A percentile compares a stretch with the other conserved stretches of the same genome.
These are phyloP conservation scores for Amphiprion clarkii DNA, from an alignment of 2,797 vertebrate species.

Conservation along the genomic window DNA sequence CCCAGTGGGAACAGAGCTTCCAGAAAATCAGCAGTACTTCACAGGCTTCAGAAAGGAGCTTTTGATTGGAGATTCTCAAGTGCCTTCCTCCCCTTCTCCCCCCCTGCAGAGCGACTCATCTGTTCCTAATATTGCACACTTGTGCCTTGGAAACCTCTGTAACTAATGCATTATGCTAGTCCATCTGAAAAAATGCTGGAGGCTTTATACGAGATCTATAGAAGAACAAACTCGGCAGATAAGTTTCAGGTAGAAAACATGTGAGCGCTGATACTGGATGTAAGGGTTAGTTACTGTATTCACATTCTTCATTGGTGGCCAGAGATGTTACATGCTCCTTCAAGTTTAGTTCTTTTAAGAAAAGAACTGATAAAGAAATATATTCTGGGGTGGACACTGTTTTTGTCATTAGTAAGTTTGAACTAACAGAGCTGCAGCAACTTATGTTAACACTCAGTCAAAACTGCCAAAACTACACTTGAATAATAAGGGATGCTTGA, in stretches of 20 bases:
- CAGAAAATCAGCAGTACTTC: slow-evolving; percentile 69
- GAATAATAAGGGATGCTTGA: not conserved
- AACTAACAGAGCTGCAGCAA: not conserved
- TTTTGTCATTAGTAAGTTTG: not conserved
- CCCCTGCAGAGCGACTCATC: slow-evolving; percentile 81
- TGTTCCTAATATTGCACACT: slow-evolving; percentile 87
- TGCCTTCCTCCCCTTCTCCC: slow-evolving; percentile 44
- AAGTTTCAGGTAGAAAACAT: slow-evolving; percentile 52
- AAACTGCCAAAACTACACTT: not conserved
- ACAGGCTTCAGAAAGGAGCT: slow-evolving; percentile 67
- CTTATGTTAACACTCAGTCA: not conserved
- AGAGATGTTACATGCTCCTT: not conserved
- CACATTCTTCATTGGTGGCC: not conserved
- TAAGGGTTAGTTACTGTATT: not conserved
- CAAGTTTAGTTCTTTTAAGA: not conserved
- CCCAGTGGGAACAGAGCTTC: slow-evolving; percentile 62
- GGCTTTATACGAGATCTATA: slow-evolving; percentile 64
- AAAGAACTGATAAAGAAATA: not conserved
- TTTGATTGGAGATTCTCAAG: slow-evolving; percentile 71
- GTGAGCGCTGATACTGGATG: not conserved
- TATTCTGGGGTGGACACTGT: not conserved
- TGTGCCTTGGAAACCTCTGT: slow-evolving; percentile 81
- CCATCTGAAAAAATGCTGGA: slow-evolving; percentile 74
- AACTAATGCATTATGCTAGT: slow-evolving; percentile 82
- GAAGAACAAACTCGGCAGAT: slow-evolving; percentile 52